Evolutionary conservation across 1,140 invertebrate genomes (phyloP), one percentile per base, ranked within the genome.

Genomic region (Acromyrmex echinatior): DNA sequence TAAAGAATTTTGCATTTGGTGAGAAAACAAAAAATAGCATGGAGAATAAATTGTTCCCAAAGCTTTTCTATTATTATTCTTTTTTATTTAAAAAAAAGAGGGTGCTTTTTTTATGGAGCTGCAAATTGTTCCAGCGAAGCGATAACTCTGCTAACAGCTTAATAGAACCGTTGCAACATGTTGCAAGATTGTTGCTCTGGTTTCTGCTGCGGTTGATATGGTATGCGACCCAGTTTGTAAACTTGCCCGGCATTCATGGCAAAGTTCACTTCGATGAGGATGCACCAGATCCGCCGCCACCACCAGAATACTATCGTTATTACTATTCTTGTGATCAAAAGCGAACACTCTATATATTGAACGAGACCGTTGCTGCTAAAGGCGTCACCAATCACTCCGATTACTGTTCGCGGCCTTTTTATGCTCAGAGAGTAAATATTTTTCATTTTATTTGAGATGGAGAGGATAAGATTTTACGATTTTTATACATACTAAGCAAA

Each of bases 301-400:
- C 93, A 0, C 95, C 95, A 49, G 91, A 92, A 3, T 31, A 31
- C 56, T 93, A 94, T n/a, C 87, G 89, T 51, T 90, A 92, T 39
- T 95, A 95, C 82, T 95, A 94, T 86, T 93, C 96, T 9, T 98
- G 97, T 92, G 97, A 98, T 91, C 96, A 96, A 90, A 95, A 96
- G 77, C 96, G 96, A 53, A 96, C 96, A 51, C 91, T 98, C 3
- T 98, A 97, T 91, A 96, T 97, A 31, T 94, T 98, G 87, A 96
- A 97, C 90, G 96, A 97, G 85, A 95, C 95, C 0, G 94, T 93
- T 12, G 93, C 94, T 9, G 60, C 91, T 18, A 82, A 88, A 81
- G 92, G 91, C 6, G 82, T 93, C n/a, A 92, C 91, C 0, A 92
- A 95, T 89, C 80, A 87, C 14, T 71, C 93, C 9, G 49, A 87